These are phyloP conservation scores for Notoglanidium macrostoma DNA, from an alignment of 2,797 vertebrate genomes.

Conservation along the genomic window DNA sequence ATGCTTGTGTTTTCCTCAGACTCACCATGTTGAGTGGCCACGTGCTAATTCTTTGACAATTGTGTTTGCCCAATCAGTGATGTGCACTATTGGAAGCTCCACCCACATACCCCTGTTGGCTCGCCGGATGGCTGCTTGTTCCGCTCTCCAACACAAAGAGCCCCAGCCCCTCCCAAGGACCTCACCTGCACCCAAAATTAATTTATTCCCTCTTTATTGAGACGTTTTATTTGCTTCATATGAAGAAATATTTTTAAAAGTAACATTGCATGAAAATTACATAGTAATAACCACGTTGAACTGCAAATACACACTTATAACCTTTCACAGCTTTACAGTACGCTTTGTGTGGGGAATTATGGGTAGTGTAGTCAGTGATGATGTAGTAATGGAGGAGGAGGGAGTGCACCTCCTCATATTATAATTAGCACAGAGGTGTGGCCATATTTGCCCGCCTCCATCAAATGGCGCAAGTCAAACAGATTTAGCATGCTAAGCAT, in stretches of 20 bases:
- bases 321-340: neutral
- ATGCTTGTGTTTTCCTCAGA: neutral
- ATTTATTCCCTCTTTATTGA: neutral
- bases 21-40: neutral
- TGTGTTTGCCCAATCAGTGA: neutral
- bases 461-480: neutral
- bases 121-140: neutral
- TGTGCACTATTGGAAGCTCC: neutral
- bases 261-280: neutral
- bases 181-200: neutral
- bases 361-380: neutral
- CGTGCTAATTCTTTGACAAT: neutral
- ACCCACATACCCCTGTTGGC: neutral
- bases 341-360: neutral
- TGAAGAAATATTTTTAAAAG: neutral
- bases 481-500: neutral
- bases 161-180: neutral
- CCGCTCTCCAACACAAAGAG: neutral
- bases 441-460: neutral
- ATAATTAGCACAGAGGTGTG: slow-evolving; percentile 12
- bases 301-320: neutral
- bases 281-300: neutral
- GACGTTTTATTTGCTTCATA: neutral
- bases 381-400: neutral
- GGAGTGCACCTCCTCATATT: neutral